Conservation (phyloP, 2,113 vertebrate genomes). For the Ornithorhynchus anatinus region DNA sequence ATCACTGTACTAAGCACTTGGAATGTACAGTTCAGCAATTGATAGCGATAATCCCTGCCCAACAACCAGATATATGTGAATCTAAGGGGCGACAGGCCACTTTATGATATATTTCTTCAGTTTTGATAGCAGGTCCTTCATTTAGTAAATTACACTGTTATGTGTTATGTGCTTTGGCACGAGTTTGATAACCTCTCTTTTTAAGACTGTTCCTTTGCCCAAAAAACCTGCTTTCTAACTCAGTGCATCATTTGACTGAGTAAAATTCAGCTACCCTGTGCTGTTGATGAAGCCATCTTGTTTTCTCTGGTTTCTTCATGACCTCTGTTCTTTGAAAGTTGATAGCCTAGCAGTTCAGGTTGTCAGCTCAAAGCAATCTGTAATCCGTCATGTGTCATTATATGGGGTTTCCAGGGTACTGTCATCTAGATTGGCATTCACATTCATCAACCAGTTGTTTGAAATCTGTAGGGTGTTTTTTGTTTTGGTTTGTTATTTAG, state of each 20-base stretch:
- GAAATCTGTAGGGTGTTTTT: not conserved
- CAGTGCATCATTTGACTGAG: not conserved
- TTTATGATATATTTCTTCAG: too few relatives aligned
- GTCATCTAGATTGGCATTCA: not conserved
- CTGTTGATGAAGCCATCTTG: not conserved
- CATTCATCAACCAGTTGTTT: not conserved
- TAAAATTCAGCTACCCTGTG: not conserved
- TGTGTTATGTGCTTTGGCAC: too few relatives aligned
- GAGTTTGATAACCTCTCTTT: too few relatives aligned
- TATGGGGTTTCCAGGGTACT: not conserved
- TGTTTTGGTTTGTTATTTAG: constrained; percentile 30
- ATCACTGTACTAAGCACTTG: too few relatives aligned
- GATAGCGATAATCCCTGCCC: too few relatives aligned
- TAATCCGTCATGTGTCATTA: not conserved
- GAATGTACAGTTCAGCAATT: too few relatives aligned
- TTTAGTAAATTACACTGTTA: too few relatives aligned
- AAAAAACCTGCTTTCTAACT: not conserved
- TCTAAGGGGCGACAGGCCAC: too few relatives aligned
- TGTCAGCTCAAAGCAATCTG: not conserved
- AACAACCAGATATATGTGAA: too few relatives aligned
- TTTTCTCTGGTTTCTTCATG: not conserved
- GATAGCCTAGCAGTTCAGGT: not conserved
- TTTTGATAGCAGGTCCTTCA: too few relatives aligned
- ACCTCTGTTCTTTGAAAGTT: not conserved
- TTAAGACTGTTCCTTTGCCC: too few relatives aligned